Evolutionary conservation across 1,140 invertebrate genomes (phyloP), one percentile per base, ranked within the genome.

Genomic region (Drosophila fuyamai): DNA sequence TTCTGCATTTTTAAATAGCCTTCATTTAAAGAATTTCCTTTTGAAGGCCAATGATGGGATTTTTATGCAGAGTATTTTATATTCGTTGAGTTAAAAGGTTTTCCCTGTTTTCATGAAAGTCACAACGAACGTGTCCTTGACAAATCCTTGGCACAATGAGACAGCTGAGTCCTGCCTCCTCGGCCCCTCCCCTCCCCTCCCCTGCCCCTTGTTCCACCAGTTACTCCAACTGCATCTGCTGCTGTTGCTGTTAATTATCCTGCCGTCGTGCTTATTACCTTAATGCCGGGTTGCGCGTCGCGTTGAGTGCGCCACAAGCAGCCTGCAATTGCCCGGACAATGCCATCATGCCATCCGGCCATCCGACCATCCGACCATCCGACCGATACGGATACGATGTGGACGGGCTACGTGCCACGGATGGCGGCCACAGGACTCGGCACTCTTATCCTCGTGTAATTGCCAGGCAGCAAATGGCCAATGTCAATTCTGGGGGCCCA

Each of bases 181-280:
- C 23, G 23, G 23, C 29, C 12, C 44, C 29, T 8, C 44, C n/a
- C n/a, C n/a, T 0, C 14, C 23, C 4, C n/a, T 35, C 14, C 0
- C 5, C 9, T 8, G 0, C 5, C 7, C 6, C 8, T 32, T 32
- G 10, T n/a, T 47, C 27, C 10, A 12, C 29, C 46, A 51, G 23
- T 38, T 63, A 50, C 40, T 18, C 16, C 12, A 8, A 16, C 23
- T 80, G 60, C 56, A 74, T 46, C 75, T 79, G 72, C 51, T 75
- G 38, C 57, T 71, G 65, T 47, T 83, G 76, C 59, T 73, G 79
- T 83, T 88, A 86, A 86, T 86, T 86, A 88, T 88, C 55, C 66
- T 54, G 70, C 55, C 62, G 75, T 54, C 62, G 58, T 83, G 66
- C 82, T 86, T 86, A 86, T 88, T 86, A 88, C 79, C 61, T 79